phyloP scores from a whole-genome alignment of 2,113 vertebrate genomes.

The Rallus limicola region DNA sequence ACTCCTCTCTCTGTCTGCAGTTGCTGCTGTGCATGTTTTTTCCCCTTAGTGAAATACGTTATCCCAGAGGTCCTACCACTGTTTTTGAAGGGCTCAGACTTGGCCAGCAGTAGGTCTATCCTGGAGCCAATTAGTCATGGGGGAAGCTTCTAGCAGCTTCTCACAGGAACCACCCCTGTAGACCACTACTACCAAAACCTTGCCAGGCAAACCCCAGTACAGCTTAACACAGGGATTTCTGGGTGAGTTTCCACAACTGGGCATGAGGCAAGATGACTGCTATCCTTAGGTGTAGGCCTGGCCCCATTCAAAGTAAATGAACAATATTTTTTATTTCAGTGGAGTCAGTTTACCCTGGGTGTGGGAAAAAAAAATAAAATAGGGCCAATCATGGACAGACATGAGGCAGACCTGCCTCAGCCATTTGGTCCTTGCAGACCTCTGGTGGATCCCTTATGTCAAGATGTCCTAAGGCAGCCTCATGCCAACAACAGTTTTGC shows the following conservation, averaged over 20 bases:
- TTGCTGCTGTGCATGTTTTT: too few relatives aligned
- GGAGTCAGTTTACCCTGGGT: background rate
- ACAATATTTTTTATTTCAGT: background rate
- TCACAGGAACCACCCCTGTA: too few relatives aligned
- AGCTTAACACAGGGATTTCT: background rate
- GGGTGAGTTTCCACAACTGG: background rate
- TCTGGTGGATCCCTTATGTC: background rate
- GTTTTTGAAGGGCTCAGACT: too few relatives aligned
- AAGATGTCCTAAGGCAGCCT: background rate
- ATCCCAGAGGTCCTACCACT: too few relatives aligned
- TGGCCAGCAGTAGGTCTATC: too few relatives aligned
- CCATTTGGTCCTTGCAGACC: accelerated
- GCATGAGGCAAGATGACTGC: background rate
- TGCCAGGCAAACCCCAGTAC: too few relatives aligned
- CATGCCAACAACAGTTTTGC: background rate
- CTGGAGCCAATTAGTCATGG: too few relatives aligned
- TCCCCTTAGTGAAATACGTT: too few relatives aligned
- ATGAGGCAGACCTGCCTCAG: background rate
- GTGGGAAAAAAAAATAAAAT: background rate
- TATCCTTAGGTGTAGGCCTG: background rate
- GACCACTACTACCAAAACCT: too few relatives aligned
- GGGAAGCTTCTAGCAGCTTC: too few relatives aligned
- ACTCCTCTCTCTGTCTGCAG: too few relatives aligned
- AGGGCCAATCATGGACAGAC: background rate
- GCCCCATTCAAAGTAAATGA: background rate